A percentile compares a stretch with the other conserved stretches of the same genome.
phyloP scores from a whole-genome alignment of 35 echinoderm and acorn worm species.

The Diadema setosum region DNA sequence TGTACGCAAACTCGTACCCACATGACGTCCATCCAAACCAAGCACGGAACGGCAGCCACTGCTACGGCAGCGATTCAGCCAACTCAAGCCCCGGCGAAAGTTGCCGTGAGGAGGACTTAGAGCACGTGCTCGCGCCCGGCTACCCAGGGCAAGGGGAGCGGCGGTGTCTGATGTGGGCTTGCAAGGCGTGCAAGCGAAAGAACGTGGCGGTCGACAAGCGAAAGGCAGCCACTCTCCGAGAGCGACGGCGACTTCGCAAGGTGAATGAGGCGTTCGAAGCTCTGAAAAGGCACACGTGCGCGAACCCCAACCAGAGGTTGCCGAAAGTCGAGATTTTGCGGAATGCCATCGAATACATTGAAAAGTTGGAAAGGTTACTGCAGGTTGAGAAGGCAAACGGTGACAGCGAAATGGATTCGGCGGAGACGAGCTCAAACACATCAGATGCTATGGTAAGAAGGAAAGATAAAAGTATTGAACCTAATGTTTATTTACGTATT shows the following conservation, averaged over 20 bases:
- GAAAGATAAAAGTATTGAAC: too few relatives aligned
- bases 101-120: constrained; percentile 83
- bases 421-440: constrained; percentile 94
- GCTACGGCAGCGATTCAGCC: constrained; percentile 63
- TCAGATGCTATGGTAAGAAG: constrained; percentile 98
- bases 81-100: constrained; percentile 54
- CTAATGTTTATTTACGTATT: too few relatives aligned
- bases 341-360: constrained; percentile 99
- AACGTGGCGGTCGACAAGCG: constrained; percentile 95
- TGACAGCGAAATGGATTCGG: constrained; percentile 89
- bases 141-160: constrained; percentile 90
- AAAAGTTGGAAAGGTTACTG: constrained; percentile 89
- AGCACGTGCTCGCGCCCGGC: constrained; percentile 94
- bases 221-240: constrained; percentile 93
- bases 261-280: constrained; percentile 98
- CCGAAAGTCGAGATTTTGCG: constrained; percentile 95
- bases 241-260: constrained; percentile 81
- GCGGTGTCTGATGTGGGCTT: constrained; percentile 94
- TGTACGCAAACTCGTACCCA: constrained; percentile 52
- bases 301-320: constrained; percentile 89
- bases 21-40: constrained; percentile 46
- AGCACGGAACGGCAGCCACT: constrained; percentile 34
- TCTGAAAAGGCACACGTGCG: constrained; percentile 83
- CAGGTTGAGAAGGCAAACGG: constrained; percentile 86
- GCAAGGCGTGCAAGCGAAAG: constrained; percentile 97